Evolutionary conservation across 2,888 invertebrate species (phyloP), one percentile per base, ranked within the genome.

Genomic region (Noctua fimbriata): DNA sequence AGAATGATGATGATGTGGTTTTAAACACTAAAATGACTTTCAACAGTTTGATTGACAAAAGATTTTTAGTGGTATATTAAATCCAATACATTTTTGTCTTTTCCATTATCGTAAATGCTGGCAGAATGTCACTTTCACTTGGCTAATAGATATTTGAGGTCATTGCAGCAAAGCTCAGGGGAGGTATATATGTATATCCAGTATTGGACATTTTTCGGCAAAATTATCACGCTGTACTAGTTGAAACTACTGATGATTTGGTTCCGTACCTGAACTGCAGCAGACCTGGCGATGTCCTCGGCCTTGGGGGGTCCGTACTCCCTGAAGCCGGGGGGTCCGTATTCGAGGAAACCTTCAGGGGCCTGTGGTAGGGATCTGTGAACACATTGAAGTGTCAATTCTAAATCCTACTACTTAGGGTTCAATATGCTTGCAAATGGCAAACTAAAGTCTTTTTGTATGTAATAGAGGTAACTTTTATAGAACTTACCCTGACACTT

Each of bases 321-420:
- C 83, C 90, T 94, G 90, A 96, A 96, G 16, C 96, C 96, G 5
- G 96, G 96, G 24, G 96, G 96, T 32, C 97, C 97, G 71, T 97
- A 97, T 83, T 97, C 97, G 2, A 96, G 88, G 85, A 97, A 96
- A 2, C 96, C 96, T 91, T 95, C 95, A 0, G 95, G 96, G 1
- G 86, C 90, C 78, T 93, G 90, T 60, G 91, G 92, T 55, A 89
- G 69, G 2, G 92, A 87, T 67, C 95, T 95, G 87, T 16, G 74
- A 83, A 76, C 24, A 75, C 32, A 72, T 14, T 41, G 0, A 16
- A 52, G 36, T 52, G 24, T 24, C 0, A 21, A 69, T 44, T 72
- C 1, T 58, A n/a, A n/a, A 24, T 3, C 6, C 1, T n/a, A 5
- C 12, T 16, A 6, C 1, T 18, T 36, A 10, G 0, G 0, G 36